A percentile compares a stretch with the other conserved stretches of the same genome.
These are phyloP conservation scores for Diadophis punctatus DNA, from an alignment of 2,113 vertebrate species.

Conservation along the genomic window DNA sequence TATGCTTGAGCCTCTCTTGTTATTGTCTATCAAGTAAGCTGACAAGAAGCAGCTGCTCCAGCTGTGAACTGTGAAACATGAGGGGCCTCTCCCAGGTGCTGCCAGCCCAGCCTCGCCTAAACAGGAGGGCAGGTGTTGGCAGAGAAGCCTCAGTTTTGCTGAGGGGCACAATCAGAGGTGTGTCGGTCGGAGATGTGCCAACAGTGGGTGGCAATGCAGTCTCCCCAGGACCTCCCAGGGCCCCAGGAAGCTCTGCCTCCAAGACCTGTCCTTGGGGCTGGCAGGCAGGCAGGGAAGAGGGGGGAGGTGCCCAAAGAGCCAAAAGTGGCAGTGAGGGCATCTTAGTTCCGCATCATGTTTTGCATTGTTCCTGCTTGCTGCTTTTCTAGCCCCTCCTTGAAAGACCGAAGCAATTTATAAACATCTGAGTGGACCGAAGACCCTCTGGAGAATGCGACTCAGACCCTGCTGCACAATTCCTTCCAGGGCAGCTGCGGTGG, in stretches of 20 bases:
- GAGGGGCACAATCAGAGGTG: not conserved
- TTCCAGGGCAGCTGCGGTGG: not conserved
- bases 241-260: not conserved
- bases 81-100: not conserved
- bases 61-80: not conserved
- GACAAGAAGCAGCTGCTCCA: not conserved
- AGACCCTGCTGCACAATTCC: not conserved
- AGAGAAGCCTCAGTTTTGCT: not conserved
- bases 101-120: not conserved
- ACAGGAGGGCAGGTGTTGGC: not conserved
- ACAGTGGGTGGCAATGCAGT: not conserved
- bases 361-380: not conserved
- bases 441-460: not conserved
- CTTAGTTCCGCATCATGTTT: not conserved
- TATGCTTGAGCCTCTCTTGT: not conserved
- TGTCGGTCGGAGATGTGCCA: not conserved
- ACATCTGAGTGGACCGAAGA: not conserved
- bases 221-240: not conserved
- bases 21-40: not conserved
- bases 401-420: not conserved
- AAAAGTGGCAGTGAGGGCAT: not conserved
- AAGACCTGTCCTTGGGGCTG: not conserved
- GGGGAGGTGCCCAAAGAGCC: not conserved
- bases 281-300: not conserved
- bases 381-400: not conserved